Conservation (phyloP, 2,797 vertebrate species). For the Ctenopoma multispine region DNA sequence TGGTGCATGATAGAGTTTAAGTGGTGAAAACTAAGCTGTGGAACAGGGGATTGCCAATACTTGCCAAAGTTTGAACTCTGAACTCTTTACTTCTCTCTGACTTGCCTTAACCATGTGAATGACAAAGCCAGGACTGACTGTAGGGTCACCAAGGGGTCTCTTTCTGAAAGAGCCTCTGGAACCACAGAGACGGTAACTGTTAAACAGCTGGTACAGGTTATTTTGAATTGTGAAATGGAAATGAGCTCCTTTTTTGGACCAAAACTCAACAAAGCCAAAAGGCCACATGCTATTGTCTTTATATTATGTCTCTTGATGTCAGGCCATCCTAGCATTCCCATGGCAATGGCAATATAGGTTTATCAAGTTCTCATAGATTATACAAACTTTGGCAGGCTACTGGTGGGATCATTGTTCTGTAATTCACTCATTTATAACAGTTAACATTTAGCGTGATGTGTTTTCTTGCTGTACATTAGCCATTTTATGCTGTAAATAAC, state of each 20-base stretch:
- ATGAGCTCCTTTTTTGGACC: slow-evolving; percentile 77
- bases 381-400: slow-evolving; percentile 85
- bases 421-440: slow-evolving; percentile 54
- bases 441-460: slow-evolving; percentile 55
- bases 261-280: slow-evolving; percentile 63
- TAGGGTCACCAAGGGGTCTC: slow-evolving; percentile 31
- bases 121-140: slow-evolving; percentile 36
- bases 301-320: slow-evolving; percentile 67
- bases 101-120: slow-evolving; percentile 76
- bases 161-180: slow-evolving; percentile 39
- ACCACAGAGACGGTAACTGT: slow-evolving; percentile 70
- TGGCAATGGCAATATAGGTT: slow-evolving; percentile 71
- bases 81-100: slow-evolving; percentile 71
- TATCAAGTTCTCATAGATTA: slow-evolving; percentile 59
- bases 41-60: slow-evolving; percentile 70
- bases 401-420: slow-evolving; percentile 72
- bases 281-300: slow-evolving; percentile 48
- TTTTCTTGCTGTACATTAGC: slow-evolving; percentile 79
- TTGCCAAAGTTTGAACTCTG: slow-evolving; percentile 86
- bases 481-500: slow-evolving; percentile 80
- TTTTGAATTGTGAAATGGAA: slow-evolving; percentile 42
- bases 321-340: slow-evolving; percentile 69
- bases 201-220: slow-evolving; percentile 58
- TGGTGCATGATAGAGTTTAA: slow-evolving; percentile 75
- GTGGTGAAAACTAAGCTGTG: slow-evolving; percentile 44